Evolutionary conservation across 2,888 invertebrate species (phyloP), one percentile per base, ranked within the genome.

Genomic region (Drosophila monieri): DNA sequence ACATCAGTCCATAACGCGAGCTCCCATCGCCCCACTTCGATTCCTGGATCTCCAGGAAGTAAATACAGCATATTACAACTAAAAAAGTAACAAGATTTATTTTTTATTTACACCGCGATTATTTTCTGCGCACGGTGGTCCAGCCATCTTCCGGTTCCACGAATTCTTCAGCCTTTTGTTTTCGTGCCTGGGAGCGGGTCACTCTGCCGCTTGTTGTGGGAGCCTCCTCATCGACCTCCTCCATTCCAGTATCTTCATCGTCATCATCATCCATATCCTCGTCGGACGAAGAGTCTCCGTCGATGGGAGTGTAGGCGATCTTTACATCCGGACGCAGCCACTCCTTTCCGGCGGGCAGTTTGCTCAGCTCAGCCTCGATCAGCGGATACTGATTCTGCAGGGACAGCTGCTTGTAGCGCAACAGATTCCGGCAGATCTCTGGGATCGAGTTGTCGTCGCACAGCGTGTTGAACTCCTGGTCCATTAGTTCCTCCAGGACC

Each of bases 361-460:
- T 93, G 73, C 92, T 93, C 58, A 94, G 92, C 81, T 94, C 94
- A 1, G 89, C 81, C 81, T 94, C 92, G 21, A 94, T 92, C 77
- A 94, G 93, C 53, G 93, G 92, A 77, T 93, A 92, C 73, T 93
- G 92, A 0, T 93, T 94, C 52, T 93, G 92, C 79, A 92, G 92
- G 15, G 94, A 89, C 76, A 95, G 89, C 58, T 92, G 90, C 15
- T 94, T 90, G 80, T 94, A 95, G 51, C 93, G 92, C 12, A 93
- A 77, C 4, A 95, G 90, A 41, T 94, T 88, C 14, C 89, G 83
- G 56, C 94, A 94, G 69, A 95, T 92, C 92, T 95, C 95, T 91
- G 92, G 93, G 25, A 94, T 93, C 12, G 95, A 95, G 76, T 93
- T 93, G 84, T 95, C 95, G 90, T 95, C 95, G 87, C 95, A 95